A percentile compares a stretch with the other conserved stretches of the same genome.
Evolutionary conservation across 1,140 invertebrate genomes (phyloP).

Genomic region (Phthorimaea operculella): DNA sequence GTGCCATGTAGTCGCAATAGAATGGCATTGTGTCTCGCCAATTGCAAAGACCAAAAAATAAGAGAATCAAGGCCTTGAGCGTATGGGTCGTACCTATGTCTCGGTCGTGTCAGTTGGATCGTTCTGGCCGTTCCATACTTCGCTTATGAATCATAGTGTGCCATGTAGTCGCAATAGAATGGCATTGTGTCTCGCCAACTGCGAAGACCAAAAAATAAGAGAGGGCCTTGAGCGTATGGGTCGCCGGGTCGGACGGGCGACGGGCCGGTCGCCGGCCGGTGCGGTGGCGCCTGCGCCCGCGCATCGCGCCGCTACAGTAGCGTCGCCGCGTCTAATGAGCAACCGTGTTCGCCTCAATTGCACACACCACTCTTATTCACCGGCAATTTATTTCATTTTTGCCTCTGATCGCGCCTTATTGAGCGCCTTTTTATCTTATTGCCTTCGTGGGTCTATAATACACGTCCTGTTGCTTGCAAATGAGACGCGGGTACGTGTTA

Average conservation of each 20-base stretch:
- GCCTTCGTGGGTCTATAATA: conserved; percentile 65
- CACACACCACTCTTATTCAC: conserved; percentile 63
- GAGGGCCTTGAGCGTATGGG: too few species aligned
- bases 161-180: too few species aligned
- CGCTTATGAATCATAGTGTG: too few species aligned
- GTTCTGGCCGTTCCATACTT: too few species aligned
- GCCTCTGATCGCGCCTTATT: conserved; percentile 66
- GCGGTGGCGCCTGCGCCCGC: conserved; percentile 14
- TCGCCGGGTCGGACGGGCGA: neutral
- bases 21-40: too few species aligned
- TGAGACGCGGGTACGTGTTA: conserved; percentile 59
- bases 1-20: neutral
- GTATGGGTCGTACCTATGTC: too few species aligned
- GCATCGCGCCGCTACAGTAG: conserved; percentile 14
- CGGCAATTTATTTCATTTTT: conserved; percentile 68
- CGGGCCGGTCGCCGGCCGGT: conserved; percentile 11
- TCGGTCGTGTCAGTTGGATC: too few species aligned
- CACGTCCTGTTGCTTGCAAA: conserved; percentile 64
- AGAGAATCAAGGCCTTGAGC: too few species aligned
- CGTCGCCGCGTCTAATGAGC: conserved; percentile 53
- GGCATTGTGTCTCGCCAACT: too few species aligned
- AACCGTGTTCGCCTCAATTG: conserved; percentile 63
- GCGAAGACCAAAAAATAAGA: too few species aligned
- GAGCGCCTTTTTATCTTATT: conserved; percentile 64
- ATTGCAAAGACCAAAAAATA: too few species aligned